Conservation (phyloP, 2,797 vertebrate species). For the Bradypus variegatus region DNA sequence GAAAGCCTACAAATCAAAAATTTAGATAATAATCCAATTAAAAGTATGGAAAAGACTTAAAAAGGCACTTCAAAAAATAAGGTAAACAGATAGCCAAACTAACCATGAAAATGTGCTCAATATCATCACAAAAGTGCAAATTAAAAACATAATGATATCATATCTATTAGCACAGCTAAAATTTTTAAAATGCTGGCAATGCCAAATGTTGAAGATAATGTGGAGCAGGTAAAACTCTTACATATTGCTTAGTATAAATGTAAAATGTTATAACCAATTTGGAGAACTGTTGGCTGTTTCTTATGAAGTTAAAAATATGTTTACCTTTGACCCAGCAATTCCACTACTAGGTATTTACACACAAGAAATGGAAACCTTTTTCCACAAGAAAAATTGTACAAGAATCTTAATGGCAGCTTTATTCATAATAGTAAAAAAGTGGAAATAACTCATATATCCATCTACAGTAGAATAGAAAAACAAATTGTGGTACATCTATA, state of each 20-base stretch:
- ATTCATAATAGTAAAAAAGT: background rate
- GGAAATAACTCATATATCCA: background rate
- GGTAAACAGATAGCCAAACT: background rate
- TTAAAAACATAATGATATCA: conserved; percentile 1
- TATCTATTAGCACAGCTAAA: background rate
- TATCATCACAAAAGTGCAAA: conserved; percentile 6
- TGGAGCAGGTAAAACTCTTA: background rate
- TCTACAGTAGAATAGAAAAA: background rate
- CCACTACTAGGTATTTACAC: background rate
- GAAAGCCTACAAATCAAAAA: conserved; percentile 1
- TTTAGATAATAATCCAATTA: background rate
- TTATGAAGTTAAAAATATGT: background rate
- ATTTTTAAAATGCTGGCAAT: background rate
- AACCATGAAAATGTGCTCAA: conserved; percentile 14
- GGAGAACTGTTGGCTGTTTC: background rate
- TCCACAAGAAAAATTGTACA: background rate
- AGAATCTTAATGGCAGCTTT: background rate
- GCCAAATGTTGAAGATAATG: background rate
- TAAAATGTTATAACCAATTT: background rate
- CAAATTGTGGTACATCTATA: background rate
- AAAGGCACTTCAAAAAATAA: background rate
- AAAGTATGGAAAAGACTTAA: background rate
- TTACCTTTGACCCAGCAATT: background rate
- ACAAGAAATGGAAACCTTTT: conserved; percentile 9
- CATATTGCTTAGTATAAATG: background rate